A percentile compares a stretch with the other conserved stretches of the same genome.
Conservation (phyloP, 2,888 invertebrate species). For the Tetanocera ferruginea region DNA sequence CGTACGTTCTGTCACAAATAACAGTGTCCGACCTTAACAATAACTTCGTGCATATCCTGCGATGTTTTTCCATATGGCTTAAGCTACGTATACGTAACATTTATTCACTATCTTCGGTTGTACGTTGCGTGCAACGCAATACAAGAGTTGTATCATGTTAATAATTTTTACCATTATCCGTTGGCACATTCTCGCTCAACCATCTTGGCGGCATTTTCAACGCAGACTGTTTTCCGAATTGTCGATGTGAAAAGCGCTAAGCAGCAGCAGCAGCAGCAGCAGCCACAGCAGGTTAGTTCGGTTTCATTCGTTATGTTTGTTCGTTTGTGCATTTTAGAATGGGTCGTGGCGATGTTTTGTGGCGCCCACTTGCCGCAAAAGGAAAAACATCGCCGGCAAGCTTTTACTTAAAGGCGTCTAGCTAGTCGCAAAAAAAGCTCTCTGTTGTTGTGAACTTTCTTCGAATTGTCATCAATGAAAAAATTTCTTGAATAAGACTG, state of each 20-base stretch:
- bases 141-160: neutral
- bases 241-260: conserved; percentile 24
- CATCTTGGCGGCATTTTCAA: conserved; percentile 49
- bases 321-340: neutral
- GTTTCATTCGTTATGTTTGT: neutral
- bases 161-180: conserved; percentile 33
- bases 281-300: neutral
- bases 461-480: too few species aligned
- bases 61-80: conserved; percentile 10
- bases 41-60: neutral
- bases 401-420: conserved; percentile 1
- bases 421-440: neutral
- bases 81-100: neutral
- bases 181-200: conserved; percentile 25
- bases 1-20: neutral
- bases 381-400: conserved; percentile 30
- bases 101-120: neutral
- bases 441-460: neutral
- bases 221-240: conserved; percentile 43
- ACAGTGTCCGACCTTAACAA: neutral
- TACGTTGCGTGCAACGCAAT: neutral
- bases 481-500: too few species aligned
- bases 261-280: neutral
- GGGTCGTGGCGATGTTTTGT: conserved; percentile 27
- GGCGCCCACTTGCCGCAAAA: neutral